Evolutionary conservation across 1,140 invertebrate genomes (phyloP).

Genomic region (Leptoteleia sp.): DNA sequence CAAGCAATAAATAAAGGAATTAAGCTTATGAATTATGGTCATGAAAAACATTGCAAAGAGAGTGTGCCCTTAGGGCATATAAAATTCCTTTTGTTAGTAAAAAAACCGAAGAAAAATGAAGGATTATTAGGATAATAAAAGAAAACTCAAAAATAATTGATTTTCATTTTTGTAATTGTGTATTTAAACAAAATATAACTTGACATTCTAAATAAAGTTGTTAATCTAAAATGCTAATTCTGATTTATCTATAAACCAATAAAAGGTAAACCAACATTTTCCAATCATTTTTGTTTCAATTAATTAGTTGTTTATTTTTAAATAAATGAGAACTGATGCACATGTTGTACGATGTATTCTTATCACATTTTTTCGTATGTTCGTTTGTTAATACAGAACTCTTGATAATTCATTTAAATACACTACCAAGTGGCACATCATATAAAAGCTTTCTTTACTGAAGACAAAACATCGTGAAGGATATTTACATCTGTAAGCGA

Average conservation of each 20-base stretch:
- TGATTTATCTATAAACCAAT: conserved; percentile 6
- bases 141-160: neutral
- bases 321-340: conserved; percentile 19
- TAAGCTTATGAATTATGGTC: too few species aligned
- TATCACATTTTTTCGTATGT: neutral
- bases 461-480: neutral
- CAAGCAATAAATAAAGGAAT: too few species aligned
- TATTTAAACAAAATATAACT: conserved; percentile 55
- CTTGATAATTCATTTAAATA: neutral
- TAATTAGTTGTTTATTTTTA: conserved; percentile 27
- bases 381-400: conserved; percentile 2
- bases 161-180: conserved; percentile 23
- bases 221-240: conserved; percentile 8
- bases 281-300: conserved; percentile 1
- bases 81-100: too few species aligned
- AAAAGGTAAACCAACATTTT: conserved; percentile 6
- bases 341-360: conserved; percentile 10
- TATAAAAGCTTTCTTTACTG: conserved; percentile 3
- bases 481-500: conserved; percentile 18
- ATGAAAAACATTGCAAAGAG: too few species aligned
- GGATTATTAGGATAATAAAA: neutral
- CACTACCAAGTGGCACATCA: conserved; percentile 3
- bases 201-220: conserved; percentile 26
- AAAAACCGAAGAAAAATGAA: too few species aligned
- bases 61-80: too few species aligned